Evolutionary conservation across 2,797 vertebrate species (phyloP), one percentile per base, ranked within the genome.

Genomic region (Bradypodion ventrale): DNA sequence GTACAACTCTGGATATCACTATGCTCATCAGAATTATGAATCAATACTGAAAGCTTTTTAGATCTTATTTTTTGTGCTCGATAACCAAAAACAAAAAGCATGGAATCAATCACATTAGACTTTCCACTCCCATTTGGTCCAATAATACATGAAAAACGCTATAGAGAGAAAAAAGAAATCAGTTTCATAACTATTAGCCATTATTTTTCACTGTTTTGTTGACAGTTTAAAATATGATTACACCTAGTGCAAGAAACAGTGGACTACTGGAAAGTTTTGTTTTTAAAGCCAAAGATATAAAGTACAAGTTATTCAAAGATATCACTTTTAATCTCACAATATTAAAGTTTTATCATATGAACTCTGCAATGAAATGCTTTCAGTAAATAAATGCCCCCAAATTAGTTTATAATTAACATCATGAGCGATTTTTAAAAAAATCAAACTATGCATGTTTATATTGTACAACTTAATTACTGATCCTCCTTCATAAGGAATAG

Each of bases 81-180:
- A 90, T 99, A 99, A 82, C 99, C 99, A 93, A 99, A 99, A 42
- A 99, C 99, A 97, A 99, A 99, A 77, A 99, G 98, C 98, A 99
- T 98, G 10, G 99, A 98, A 95, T 99, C 99, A 90, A 99, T 99
- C 91, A 99, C 97, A 89, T 99, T 99, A 93, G 98, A 99, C 95
- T 99, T 99, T 75, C 99, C 99, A 87, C 99, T 99, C 92, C 99
- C 99, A 87, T 99, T 99, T 77, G 99, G 99, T 79, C 99, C 98
- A 93, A 99, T 98, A 95, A 99, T 99, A 89, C 98, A 99, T 7
- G 99, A 98, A 93, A 99, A 99, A 63, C 98, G 97, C 99, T 99
- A 95, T 49, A 89, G 78, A 89, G 83, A 40, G 88, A 86, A 87
- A 84, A 86, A 52, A 63, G 75, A 42, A 81, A 59, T 66, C 70